Conservation (phyloP, 2,113 vertebrate species). For the Syngnathus floridae region DNA sequence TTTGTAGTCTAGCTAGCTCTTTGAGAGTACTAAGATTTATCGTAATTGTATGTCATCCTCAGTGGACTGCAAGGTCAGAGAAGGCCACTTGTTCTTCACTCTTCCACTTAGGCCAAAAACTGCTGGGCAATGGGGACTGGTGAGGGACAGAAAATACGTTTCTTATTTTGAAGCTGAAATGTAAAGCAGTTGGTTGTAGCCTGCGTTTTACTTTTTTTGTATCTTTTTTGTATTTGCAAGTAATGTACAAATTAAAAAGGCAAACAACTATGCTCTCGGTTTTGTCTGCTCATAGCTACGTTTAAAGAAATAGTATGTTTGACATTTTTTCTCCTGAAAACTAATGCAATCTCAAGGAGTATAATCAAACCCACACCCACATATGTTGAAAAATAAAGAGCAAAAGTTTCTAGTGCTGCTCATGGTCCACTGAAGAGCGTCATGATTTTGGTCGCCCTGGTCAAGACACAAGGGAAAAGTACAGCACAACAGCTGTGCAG, state of each 20-base stretch:
- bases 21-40: background rate
- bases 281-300: background rate
- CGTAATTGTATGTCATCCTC: background rate
- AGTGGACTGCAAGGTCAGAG: too few species aligned
- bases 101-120: background rate
- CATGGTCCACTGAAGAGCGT: conserved; percentile 52
- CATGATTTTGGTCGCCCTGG: conserved; percentile 45
- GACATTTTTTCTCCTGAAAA: background rate
- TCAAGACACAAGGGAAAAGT: conserved; percentile 52
- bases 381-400: conserved; percentile 15
- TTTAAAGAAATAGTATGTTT: background rate
- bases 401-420: conserved; percentile 44
- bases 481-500: conserved; percentile 44
- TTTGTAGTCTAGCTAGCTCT: background rate
- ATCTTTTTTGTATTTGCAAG: background rate
- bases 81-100: background rate
- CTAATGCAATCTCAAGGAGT: background rate
- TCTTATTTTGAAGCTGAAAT: background rate
- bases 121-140: background rate
- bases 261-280: background rate
- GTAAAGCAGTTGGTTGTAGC: background rate
- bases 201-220: too few species aligned
- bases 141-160: background rate
- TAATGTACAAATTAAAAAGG: background rate
- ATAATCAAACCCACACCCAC: too few species aligned